These are phyloP conservation scores for Athalia circularis DNA, from an alignment of 2,888 invertebrate genomes.

Conservation along the genomic window DNA sequence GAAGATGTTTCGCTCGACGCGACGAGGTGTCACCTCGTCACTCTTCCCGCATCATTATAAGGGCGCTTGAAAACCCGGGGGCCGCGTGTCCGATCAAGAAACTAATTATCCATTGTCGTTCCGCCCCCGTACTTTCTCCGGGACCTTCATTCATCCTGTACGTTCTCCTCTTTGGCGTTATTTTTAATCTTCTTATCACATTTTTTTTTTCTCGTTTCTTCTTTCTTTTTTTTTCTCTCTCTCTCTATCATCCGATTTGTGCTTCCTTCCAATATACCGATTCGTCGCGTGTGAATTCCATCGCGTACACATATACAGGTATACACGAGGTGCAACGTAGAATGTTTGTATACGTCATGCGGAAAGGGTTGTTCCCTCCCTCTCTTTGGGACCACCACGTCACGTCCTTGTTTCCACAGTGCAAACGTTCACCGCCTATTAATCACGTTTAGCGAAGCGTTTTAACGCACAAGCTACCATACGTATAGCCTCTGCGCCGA, in stretches of 20 bases:
- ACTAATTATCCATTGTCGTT: constrained; percentile 68
- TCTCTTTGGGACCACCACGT: background rate
- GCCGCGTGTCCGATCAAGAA: constrained; percentile 65
- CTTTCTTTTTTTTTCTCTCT: background rate
- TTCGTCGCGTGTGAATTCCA: too few relatives aligned
- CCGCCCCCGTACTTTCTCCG: constrained; percentile 7
- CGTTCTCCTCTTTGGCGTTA: too few relatives aligned
- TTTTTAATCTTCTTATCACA: too few relatives aligned
- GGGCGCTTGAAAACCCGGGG: constrained; percentile 2
- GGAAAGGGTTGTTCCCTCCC: background rate
- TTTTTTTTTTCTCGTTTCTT: background rate
- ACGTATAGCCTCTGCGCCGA: too few relatives aligned
- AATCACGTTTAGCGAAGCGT: constrained; percentile 53
- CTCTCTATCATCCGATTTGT: background rate
- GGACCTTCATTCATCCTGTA: constrained; percentile 55
- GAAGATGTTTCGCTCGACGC: constrained; percentile 56
- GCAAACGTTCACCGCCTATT: constrained; percentile 48
- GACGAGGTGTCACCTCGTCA: constrained; percentile 54
- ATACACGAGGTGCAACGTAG: too few relatives aligned
- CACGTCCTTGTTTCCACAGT: background rate
- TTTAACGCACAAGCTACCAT: constrained; percentile 45
- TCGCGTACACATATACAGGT: too few relatives aligned
- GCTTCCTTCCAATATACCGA: background rate
- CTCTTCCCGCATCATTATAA: background rate
- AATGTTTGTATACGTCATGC: too few relatives aligned